These are phyloP conservation scores for Pyrochroa serraticornis DNA, from an alignment of 2,888 invertebrate genomes.

Conservation along the genomic window DNA sequence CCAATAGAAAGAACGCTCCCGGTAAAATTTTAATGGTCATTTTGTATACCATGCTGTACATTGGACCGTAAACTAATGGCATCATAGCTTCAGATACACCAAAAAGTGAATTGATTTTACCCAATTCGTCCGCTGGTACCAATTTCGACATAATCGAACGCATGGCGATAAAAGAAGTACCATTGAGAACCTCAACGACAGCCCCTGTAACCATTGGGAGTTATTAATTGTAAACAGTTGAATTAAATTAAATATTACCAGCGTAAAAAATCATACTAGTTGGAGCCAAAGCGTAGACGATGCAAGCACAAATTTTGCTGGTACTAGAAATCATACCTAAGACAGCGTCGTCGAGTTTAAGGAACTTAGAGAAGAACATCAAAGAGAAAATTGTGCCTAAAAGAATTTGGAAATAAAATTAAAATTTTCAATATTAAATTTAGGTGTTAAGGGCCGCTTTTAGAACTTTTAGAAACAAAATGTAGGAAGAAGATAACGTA, in stretches of 20 bases:
- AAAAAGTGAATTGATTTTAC: constrained; percentile 60
- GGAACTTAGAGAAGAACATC: constrained; percentile 45
- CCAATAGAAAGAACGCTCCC: constrained; percentile 49
- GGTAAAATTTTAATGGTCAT: constrained; percentile 46
- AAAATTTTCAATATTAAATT: not conserved
- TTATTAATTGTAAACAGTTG: not conserved
- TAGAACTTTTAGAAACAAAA: too few species aligned
- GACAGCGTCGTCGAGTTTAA: constrained; percentile 51
- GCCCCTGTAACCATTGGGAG: constrained; percentile 54
- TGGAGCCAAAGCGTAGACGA: constrained; percentile 52
- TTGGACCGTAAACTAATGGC: constrained; percentile 50
- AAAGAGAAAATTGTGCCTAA: constrained; percentile 48
- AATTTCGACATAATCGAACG: constrained; percentile 64
- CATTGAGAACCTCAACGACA: constrained; percentile 57
- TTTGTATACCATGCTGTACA: constrained; percentile 49
- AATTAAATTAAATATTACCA: constrained; percentile 38
- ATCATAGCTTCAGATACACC: constrained; percentile 50
- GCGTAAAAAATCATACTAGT: constrained; percentile 48
- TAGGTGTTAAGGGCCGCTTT: too few species aligned
- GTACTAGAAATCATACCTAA: constrained; percentile 51
- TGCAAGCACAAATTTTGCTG: constrained; percentile 51
- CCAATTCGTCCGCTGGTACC: constrained; percentile 64
- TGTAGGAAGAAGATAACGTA: too few species aligned
- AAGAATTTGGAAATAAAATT: constrained; percentile 23
- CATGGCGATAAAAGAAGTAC: constrained; percentile 63